These are phyloP conservation scores for Corythoichthys haematopterus DNA, from an alignment of 2,113 vertebrate species.

Conservation along the genomic window DNA sequence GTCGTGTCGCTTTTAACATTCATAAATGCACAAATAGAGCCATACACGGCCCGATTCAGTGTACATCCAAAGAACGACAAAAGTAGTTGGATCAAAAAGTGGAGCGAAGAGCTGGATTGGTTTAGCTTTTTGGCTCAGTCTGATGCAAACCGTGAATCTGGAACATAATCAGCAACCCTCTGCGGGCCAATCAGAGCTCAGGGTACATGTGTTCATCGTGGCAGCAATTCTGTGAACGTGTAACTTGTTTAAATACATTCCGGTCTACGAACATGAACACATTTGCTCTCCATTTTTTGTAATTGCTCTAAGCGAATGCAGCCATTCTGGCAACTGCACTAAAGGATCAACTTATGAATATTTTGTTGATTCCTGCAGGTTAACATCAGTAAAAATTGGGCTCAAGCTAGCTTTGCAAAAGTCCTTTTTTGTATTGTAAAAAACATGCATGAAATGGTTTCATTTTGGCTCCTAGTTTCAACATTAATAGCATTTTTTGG, in stretches of 20 bases:
- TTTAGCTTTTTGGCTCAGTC: not conserved
- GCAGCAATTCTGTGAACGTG: not conserved
- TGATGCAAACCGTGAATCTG: not conserved
- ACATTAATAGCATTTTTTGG: not conserved
- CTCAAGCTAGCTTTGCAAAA: not conserved
- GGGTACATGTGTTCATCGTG: not conserved
- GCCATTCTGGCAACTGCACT: not conserved
- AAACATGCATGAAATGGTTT: not conserved
- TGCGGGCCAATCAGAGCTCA: not conserved
- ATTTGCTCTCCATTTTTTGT: constrained; percentile 7
- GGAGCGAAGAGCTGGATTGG: not conserved
- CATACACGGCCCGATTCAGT: not conserved
- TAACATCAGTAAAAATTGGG: not conserved
- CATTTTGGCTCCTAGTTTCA: not conserved
- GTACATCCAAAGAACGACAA: not conserved
- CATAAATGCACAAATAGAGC: not conserved
- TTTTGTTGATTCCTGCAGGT: not conserved
- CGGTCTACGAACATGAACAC: not conserved
- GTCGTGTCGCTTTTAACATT: no score
- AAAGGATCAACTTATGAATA: not conserved
- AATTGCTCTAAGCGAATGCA: constrained; percentile 6
- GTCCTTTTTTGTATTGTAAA: not conserved
- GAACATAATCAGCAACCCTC: not conserved
- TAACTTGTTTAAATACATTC: not conserved
- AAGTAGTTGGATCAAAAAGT: not conserved